These are phyloP conservation scores for Leptinotarsa texana DNA, from an alignment of 1,140 invertebrate genomes.

Conservation along the genomic window DNA sequence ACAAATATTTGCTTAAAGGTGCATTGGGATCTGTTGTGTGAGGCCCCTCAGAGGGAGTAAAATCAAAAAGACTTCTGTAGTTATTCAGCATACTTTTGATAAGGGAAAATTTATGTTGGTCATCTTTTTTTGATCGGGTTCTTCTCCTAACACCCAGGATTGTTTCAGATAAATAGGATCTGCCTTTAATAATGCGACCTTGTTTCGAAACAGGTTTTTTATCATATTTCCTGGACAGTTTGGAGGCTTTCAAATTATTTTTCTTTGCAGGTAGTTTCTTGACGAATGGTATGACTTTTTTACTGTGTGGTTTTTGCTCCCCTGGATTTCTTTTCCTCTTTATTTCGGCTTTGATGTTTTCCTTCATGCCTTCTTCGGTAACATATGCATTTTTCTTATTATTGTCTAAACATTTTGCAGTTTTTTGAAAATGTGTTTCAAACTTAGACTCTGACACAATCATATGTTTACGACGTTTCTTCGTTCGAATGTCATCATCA, in stretches of 20 bases:
- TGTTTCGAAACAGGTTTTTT: conserved; percentile 8
- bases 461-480: background rate
- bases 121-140: conserved; percentile 10
- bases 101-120: conserved; percentile 8
- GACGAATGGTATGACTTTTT: too few relatives aligned
- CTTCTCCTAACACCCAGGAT: conserved; percentile 27
- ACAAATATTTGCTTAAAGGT: conserved; percentile 20
- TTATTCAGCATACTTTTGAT: conserved; percentile 26
- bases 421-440: conserved; percentile 2
- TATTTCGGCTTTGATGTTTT: background rate
- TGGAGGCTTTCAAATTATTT: background rate
- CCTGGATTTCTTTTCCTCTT: background rate
- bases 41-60: background rate
- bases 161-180: conserved; percentile 14
- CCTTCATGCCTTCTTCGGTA: conserved; percentile 13
- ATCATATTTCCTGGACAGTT: background rate
- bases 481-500: background rate
- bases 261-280: too few relatives aligned
- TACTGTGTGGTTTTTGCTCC: too few relatives aligned
- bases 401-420: background rate
- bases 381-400: background rate
- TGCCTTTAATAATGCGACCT: background rate
- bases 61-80: too few relatives aligned
- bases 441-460: background rate
- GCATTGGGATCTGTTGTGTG: conserved; percentile 17